Conservation (phyloP, 2,888 invertebrate genomes). For the Hypomecis atomaria region DNA sequence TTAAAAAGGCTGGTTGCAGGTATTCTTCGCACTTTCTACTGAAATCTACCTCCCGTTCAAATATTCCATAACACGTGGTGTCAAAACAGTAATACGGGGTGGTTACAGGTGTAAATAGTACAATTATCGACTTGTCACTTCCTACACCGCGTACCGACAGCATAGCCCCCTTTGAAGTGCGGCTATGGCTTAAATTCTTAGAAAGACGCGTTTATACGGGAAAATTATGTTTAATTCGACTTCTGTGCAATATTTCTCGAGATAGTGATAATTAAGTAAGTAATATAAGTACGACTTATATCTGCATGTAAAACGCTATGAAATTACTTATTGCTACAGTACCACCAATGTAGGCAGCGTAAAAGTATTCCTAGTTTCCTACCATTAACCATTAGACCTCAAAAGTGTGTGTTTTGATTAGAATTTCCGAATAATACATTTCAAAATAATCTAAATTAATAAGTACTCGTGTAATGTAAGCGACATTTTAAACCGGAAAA, state of each 20-base stretch:
- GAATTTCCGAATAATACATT: too few species aligned
- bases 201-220: not conserved
- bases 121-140: conserved; percentile 79
- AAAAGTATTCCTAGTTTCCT: too few species aligned
- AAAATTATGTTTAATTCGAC: not conserved
- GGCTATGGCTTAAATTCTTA: not conserved
- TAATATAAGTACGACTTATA: not conserved
- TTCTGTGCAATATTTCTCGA: not conserved
- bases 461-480: too few species aligned
- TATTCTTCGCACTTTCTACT: not conserved
- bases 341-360: too few species aligned
- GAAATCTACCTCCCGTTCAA: conserved; percentile 20
- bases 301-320: not conserved
- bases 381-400: too few species aligned
- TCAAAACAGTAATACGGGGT: conserved; percentile 33
- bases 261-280: not conserved
- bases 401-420: too few species aligned
- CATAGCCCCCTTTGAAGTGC: conserved; percentile 6
- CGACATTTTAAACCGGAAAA: too few species aligned
- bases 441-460: too few species aligned
- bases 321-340: too few species aligned
- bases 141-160: conserved; percentile 49
- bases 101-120: conserved; percentile 70
- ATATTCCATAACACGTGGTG: conserved; percentile 42
- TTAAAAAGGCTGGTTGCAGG: too few species aligned